Percentiles rank a stretch among this genome's conserved stretches.
phyloP scores from a whole-genome alignment of 2,113 vertebrate species.

The Platysteira castanea region DNA sequence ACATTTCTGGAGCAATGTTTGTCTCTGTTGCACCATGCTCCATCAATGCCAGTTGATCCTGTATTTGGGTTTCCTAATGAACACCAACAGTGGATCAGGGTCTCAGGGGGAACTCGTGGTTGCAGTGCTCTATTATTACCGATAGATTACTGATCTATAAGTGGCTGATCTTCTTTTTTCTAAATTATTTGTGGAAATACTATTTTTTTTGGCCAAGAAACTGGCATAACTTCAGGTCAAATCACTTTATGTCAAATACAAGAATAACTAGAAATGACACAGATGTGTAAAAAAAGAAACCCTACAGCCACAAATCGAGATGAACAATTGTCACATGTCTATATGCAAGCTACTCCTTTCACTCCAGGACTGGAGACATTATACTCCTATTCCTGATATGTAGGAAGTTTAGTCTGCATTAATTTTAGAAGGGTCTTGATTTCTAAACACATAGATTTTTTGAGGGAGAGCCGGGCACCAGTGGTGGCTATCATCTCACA shows the following conservation, averaged over 20 bases:
- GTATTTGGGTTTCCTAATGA: not conserved
- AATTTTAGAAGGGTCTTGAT: not conserved
- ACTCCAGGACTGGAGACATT: not conserved
- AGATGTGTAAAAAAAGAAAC: not conserved
- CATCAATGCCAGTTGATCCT: not conserved
- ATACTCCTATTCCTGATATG: no score
- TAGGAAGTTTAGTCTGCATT: not conserved
- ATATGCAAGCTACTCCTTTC: not conserved
- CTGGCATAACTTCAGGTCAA: not conserved
- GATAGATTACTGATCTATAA: no score
- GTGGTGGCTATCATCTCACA: not conserved
- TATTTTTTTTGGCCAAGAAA: not conserved
- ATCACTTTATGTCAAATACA: not conserved
- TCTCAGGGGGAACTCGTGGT: no score
- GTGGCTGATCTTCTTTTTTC: not conserved
- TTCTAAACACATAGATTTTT: not conserved
- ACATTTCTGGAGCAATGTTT: not conserved
- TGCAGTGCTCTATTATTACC: no score
- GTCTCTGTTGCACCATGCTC: accelerated
- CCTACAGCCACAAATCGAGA: not conserved
- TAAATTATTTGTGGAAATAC: not conserved
- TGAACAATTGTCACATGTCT: not conserved
- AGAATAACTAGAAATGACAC: not conserved
- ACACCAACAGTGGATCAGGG: no score
- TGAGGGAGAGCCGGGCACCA: not conserved